Evolutionary conservation across 2,888 invertebrate genomes (phyloP).

Genomic region (Linnaemya tessellans): DNA sequence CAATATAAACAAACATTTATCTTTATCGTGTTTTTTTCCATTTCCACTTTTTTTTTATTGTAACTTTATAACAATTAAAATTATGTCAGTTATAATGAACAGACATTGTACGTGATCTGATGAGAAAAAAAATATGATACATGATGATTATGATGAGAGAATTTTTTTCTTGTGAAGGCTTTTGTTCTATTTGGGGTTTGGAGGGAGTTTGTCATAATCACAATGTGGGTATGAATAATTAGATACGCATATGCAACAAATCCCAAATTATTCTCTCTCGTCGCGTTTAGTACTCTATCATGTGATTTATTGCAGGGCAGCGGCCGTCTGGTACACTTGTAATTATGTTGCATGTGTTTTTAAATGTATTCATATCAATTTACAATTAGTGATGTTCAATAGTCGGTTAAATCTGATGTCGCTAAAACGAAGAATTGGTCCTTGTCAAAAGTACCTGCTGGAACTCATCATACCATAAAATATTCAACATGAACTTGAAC

Average conservation of each 20-base stretch:
- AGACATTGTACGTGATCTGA: neutral
- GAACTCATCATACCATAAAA: neutral
- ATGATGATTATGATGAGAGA: neutral
- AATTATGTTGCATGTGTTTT: too few species aligned
- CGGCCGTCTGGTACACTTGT: too few species aligned
- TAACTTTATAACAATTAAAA: conserved; percentile 49
- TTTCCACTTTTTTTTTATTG: conserved; percentile 13
- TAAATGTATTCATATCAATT: too few species aligned
- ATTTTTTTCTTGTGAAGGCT: neutral
- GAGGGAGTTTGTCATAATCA: neutral
- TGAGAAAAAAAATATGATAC: neutral
- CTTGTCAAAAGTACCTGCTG: neutral
- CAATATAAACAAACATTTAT: conserved; percentile 45
- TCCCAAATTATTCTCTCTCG: too few species aligned
- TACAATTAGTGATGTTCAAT: too few species aligned
- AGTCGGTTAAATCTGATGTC: too few species aligned
- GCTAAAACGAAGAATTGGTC: neutral
- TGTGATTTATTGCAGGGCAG: too few species aligned
- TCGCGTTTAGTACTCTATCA: too few species aligned
- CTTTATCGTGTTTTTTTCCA: neutral
- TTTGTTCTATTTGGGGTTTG: neutral
- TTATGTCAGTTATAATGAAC: conserved; percentile 42
- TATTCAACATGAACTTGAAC: conserved; percentile 42
- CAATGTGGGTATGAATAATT: neutral
- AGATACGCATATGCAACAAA: neutral